phyloP scores from a whole-genome alignment of 2,888 invertebrate species.

The Cheilosia impressa region DNA sequence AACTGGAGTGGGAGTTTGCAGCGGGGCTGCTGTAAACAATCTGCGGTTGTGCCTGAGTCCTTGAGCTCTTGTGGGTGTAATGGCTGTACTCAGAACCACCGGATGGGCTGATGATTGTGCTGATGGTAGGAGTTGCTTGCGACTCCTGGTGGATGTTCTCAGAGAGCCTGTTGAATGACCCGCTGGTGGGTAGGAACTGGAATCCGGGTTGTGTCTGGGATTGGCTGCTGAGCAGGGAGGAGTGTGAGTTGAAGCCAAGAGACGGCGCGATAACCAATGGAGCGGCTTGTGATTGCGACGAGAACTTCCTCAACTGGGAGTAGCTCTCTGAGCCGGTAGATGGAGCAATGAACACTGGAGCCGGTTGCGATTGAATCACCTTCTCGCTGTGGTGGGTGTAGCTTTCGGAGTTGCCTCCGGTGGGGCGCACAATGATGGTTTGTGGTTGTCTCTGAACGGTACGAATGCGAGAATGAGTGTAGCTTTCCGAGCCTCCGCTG shows the following conservation, averaged over 20 bases:
- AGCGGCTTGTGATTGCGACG: conserved; percentile 64
- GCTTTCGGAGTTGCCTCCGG: conserved; percentile 64
- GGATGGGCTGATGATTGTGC: conserved; percentile 46
- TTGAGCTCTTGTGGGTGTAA: conserved; percentile 50
- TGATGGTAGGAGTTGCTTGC: conserved; percentile 50
- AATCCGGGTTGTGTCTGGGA: conserved; percentile 32
- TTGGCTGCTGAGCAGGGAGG: conserved; percentile 48
- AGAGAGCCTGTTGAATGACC: conserved; percentile 59
- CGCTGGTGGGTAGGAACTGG: conserved; percentile 73
- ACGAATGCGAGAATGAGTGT: conserved; percentile 76
- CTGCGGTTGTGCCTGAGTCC: conserved; percentile 31
- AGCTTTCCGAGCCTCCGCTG: conserved; percentile 76
- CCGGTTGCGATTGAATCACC: conserved; percentile 57
- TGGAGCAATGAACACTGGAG: conserved; percentile 63
- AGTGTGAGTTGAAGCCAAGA: conserved; percentile 44
- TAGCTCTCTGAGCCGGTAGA: conserved; percentile 77
- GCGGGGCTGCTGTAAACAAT: conserved; percentile 44
- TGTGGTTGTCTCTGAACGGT: conserved; percentile 76
- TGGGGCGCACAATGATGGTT: conserved; percentile 50
- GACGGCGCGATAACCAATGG: conserved; percentile 64
- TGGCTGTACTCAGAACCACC: conserved; percentile 70
- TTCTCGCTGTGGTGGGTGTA: conserved; percentile 71
- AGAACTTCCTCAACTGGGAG: conserved; percentile 70
- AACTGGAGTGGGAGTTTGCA: conserved; percentile 70
- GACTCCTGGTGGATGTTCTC: conserved; percentile 56